Evolutionary conservation across 2,113 vertebrate species (phyloP).

Genomic region (Channa argus): DNA sequence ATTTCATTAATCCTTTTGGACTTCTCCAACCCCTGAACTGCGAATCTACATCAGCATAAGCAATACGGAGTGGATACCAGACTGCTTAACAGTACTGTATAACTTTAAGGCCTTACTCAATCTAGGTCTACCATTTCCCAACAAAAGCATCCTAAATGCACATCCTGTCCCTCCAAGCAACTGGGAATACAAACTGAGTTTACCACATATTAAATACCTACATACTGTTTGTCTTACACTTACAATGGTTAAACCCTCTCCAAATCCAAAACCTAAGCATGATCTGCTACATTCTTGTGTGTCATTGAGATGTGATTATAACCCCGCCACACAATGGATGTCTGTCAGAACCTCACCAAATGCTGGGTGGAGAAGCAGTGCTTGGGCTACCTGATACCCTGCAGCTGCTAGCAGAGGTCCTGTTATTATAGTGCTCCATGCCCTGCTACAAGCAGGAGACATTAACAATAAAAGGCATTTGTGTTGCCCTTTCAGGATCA

Average conservation of each 20-base stretch:
- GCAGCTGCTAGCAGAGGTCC: constrained; percentile 68
- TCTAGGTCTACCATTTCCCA: too few relatives aligned
- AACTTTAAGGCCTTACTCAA: too few relatives aligned
- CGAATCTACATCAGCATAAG: too few relatives aligned
- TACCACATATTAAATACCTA: neutral
- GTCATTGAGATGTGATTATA: constrained; percentile 40
- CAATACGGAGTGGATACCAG: too few relatives aligned
- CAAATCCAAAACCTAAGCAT: constrained; percentile 43
- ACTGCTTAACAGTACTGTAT: too few relatives aligned
- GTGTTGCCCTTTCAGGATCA: constrained; percentile 44
- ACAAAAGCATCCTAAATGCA: neutral
- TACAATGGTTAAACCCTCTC: neutral
- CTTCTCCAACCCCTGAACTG: too few relatives aligned
- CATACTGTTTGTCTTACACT: neutral
- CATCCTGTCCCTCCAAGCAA: neutral
- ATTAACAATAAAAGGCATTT: constrained; percentile 25
- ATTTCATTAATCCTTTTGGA: too few relatives aligned
- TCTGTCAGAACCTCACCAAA: constrained; percentile 69
- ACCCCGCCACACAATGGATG: constrained; percentile 59
- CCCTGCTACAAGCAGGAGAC: constrained; percentile 13
- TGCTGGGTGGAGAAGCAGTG: constrained; percentile 38
- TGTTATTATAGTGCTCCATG: constrained; percentile 52
- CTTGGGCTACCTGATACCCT: constrained; percentile 62
- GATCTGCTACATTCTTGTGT: constrained; percentile 18
- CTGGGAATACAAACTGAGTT: neutral